Conservation (phyloP, 2,797 vertebrate species). For the Hirundo rustica region DNA sequence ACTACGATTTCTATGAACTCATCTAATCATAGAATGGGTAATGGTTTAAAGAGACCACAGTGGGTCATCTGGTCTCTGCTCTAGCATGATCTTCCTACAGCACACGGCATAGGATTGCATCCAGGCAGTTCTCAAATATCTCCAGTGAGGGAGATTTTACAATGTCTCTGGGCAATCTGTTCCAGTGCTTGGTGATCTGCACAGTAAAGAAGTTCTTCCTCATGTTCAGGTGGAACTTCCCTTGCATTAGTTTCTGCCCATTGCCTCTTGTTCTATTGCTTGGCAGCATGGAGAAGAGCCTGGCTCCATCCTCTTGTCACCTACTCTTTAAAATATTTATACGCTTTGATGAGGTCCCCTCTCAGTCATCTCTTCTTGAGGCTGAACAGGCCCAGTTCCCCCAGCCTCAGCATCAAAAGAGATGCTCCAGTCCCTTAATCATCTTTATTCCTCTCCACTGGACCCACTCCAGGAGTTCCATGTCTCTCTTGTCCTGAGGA, state of each 20-base stretch:
- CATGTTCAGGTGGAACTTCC: not conserved
- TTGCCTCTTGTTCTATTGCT: not conserved
- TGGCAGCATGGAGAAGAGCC: not conserved
- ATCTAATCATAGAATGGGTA: not conserved
- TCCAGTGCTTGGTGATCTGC: not conserved
- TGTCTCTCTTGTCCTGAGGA: not conserved
- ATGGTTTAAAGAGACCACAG: not conserved
- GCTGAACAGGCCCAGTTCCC: not conserved
- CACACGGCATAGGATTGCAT: not conserved
- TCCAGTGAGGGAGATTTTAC: not conserved
- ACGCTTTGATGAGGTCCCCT: not conserved
- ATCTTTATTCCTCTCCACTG: not conserved
- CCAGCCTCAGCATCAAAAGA: not conserved
- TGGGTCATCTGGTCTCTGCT: not conserved
- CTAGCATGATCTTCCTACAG: not conserved
- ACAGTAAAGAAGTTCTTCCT: not conserved
- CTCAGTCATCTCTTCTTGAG: rapidly evolving
- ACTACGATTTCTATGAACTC: not conserved
- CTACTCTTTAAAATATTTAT: not conserved
- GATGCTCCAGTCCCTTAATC: not conserved
- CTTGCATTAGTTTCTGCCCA: not conserved
- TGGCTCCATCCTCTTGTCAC: not conserved
- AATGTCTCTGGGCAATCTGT: not conserved
- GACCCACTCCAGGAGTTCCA: not conserved
- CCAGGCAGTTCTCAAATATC: not conserved